These are phyloP conservation scores for Thymelicus acteon DNA, from an alignment of 2,888 invertebrate species.

Conservation along the genomic window DNA sequence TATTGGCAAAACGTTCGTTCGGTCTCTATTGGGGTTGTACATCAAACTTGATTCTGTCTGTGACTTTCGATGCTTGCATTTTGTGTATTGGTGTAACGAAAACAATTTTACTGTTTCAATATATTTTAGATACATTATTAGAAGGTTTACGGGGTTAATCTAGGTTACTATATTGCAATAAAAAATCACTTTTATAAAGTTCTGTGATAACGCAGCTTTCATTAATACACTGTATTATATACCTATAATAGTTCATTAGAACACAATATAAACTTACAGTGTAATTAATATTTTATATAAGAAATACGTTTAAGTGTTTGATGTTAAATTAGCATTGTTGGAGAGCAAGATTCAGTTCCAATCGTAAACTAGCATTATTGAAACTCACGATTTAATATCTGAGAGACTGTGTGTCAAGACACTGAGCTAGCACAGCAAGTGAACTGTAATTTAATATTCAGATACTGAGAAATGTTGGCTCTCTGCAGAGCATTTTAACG, in stretches of 20 bases:
- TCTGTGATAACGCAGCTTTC: too few species aligned
- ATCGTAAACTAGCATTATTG: not conserved
- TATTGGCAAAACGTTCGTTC: conserved; percentile 32
- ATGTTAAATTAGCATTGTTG: too few species aligned
- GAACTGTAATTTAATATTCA: conserved; percentile 26
- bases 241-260: too few species aligned
- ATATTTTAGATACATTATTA: too few species aligned
- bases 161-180: too few species aligned
- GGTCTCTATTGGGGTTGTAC: conserved; percentile 26
- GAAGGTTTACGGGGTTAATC: too few species aligned
- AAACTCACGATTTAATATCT: not conserved
- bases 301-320: too few species aligned
- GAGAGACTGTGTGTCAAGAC: not conserved
- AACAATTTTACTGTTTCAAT: too few species aligned
- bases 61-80: conserved; percentile 22
- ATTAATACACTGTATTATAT: too few species aligned
- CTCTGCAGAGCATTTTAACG: conserved; percentile 18
- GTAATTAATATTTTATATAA: too few species aligned
- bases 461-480: conserved; percentile 33
- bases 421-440: conserved; percentile 1
- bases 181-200: too few species aligned
- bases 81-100: not conserved
- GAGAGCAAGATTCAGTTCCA: not conserved
- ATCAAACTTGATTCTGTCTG: conserved; percentile 22
- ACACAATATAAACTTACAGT: too few species aligned